Percentiles rank a stretch among this genome's conserved stretches.
Evolutionary conservation across 2,113 vertebrate species (phyloP).

Genomic region (Ptilorrhoa leucosticta): DNA sequence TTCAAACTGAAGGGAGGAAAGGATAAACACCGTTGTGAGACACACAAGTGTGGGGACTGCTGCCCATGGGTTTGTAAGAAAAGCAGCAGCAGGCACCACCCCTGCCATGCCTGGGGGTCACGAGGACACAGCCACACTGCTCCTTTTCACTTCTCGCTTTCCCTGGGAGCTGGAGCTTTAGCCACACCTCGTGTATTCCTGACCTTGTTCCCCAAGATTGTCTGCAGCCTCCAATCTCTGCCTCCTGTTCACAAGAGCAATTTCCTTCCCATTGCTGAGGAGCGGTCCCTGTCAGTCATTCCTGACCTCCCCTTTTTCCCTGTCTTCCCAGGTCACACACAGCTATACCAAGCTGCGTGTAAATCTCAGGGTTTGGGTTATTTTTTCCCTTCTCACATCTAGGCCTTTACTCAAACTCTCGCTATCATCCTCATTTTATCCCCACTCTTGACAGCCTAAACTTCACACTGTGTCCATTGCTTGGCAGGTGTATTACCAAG

Average conservation of each 20-base stretch:
- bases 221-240: not conserved
- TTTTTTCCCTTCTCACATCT: not conserved
- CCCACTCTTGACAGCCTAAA: not conserved
- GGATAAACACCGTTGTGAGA: not conserved
- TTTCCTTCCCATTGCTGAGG: not conserved
- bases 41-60: not conserved
- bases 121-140: not conserved
- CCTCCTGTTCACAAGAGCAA: not conserved
- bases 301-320: not conserved
- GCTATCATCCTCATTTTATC: not conserved
- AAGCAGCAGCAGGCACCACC: not conserved
- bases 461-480: not conserved
- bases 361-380: not conserved
- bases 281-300: not conserved
- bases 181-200: not conserved
- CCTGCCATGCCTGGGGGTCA: not conserved
- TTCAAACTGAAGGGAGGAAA: not conserved
- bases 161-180: not conserved
- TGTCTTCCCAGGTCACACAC: not conserved
- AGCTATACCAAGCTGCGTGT: not conserved
- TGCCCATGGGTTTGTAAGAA: not conserved
- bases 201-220: not conserved
- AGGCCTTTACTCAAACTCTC: not conserved
- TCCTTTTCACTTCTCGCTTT: not conserved
- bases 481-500: not conserved